phyloP scores from a whole-genome alignment of 1,140 invertebrate genomes.

The Saccostrea glomerata region DNA sequence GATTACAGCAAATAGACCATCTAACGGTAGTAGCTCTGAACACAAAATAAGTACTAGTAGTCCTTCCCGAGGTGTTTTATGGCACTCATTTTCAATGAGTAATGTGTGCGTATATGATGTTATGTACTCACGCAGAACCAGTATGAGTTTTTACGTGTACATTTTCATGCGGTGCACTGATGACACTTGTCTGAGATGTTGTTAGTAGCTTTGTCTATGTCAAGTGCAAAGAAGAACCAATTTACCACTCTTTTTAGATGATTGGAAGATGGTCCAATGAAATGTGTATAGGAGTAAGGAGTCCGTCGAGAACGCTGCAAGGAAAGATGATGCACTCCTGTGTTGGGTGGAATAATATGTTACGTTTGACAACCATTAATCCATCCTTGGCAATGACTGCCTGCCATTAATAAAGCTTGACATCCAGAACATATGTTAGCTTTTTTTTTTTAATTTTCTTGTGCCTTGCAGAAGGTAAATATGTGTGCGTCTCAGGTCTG shows the following conservation, averaged over 20 bases:
- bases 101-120: no score
- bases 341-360: constrained; percentile 22
- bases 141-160: no score
- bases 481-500: constrained; percentile 41
- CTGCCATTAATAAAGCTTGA: constrained; percentile 54
- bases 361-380: constrained; percentile 44
- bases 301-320: constrained; percentile 46
- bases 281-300: constrained; percentile 56
- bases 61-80: no score
- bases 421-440: constrained; percentile 46
- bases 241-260: constrained; percentile 49
- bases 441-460: constrained; percentile 46
- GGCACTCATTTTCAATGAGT: no score
- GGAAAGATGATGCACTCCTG: constrained; percentile 60
- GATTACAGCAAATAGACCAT: no score
- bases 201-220: no score
- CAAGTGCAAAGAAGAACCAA: constrained; percentile 57
- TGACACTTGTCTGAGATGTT: no score
- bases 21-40: no score
- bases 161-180: no score
- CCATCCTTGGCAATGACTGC: constrained; percentile 47
- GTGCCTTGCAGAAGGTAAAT: constrained; percentile 50
- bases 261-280: constrained; percentile 52
- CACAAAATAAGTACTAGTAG: no score
- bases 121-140: no score